Conservation (phyloP, 2,797 vertebrate species). For the Chiloscyllium punctatum region DNA sequence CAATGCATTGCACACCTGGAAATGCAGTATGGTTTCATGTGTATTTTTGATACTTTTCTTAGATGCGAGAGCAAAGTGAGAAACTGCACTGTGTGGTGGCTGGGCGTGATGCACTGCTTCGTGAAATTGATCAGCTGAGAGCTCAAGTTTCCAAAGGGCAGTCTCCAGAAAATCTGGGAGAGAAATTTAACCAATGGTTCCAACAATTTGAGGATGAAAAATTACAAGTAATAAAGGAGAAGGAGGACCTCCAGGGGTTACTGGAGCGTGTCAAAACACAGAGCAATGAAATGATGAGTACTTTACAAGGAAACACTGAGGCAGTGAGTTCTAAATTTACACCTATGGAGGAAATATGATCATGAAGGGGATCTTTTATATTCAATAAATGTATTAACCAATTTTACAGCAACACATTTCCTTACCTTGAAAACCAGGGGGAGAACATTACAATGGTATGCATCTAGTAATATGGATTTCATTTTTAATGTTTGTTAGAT, state of each 20-base stretch:
- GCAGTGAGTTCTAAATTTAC: slow-evolving; percentile 41
- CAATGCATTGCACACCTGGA: background rate
- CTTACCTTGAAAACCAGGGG: background rate
- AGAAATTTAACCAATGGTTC: background rate
- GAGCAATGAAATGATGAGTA: slow-evolving; percentile 45
- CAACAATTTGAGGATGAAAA: slow-evolving; percentile 22
- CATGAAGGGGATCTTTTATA: background rate
- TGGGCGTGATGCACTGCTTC: background rate
- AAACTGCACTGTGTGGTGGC: background rate
- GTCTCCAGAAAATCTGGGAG: background rate
- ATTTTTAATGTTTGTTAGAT: background rate
- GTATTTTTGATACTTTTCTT: background rate
- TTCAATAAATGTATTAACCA: background rate
- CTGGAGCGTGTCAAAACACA: slow-evolving; percentile 40
- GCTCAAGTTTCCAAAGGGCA: background rate
- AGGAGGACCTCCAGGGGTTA: background rate
- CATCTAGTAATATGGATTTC: background rate
- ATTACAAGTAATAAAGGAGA: slow-evolving; percentile 22
- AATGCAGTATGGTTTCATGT: background rate
- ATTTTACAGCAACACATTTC: background rate
- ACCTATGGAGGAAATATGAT: background rate
- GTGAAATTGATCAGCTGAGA: background rate
- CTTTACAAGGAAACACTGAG: slow-evolving; percentile 42
- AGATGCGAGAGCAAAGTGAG: background rate
- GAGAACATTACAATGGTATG: background rate